Evolutionary conservation across 2,888 invertebrate species (phyloP).

Genomic region (Drosophila acutilabella): DNA sequence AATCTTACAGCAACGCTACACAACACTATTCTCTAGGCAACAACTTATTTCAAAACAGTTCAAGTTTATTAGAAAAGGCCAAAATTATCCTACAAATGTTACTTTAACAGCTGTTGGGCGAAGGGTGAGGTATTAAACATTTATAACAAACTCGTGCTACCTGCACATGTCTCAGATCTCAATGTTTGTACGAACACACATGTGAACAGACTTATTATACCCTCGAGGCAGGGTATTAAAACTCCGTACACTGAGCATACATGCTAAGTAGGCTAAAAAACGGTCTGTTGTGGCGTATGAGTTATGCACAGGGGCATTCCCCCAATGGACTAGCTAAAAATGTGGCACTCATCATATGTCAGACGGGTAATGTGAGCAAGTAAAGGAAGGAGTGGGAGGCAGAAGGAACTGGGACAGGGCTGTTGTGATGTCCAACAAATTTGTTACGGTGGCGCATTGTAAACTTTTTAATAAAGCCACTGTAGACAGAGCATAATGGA

Average conservation of each 20-base stretch:
- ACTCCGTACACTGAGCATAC: constrained; percentile 14
- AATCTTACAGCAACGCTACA: too few species aligned
- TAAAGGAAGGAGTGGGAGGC: not conserved
- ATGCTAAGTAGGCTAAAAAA: constrained; percentile 55
- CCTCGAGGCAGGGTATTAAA: not conserved
- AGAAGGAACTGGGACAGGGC: not conserved
- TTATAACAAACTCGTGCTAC: too few species aligned
- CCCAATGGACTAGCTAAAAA: constrained; percentile 38
- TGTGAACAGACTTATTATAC: not conserved
- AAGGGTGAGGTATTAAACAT: too few species aligned
- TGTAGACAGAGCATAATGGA: constrained; percentile 51
- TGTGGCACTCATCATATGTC: constrained; percentile 43
- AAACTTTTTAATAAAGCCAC: constrained; percentile 77
- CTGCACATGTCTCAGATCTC: too few species aligned
- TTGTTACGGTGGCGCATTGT: constrained; percentile 50
- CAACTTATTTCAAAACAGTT: too few species aligned
- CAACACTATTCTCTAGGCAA: too few species aligned
- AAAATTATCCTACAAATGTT: too few species aligned
- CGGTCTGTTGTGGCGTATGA: constrained; percentile 37
- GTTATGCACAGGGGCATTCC: constrained; percentile 44
- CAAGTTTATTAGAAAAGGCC: too few species aligned
- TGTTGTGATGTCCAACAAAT: constrained; percentile 25
- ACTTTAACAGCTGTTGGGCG: too few species aligned
- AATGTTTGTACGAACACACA: not conserved
- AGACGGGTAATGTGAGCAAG: constrained; percentile 2